Percentiles rank a stretch among this genome's conserved stretches.
These are phyloP conservation scores for Crotalus helleri DNA, from an alignment of 2,113 vertebrate genomes.

Conservation along the genomic window DNA sequence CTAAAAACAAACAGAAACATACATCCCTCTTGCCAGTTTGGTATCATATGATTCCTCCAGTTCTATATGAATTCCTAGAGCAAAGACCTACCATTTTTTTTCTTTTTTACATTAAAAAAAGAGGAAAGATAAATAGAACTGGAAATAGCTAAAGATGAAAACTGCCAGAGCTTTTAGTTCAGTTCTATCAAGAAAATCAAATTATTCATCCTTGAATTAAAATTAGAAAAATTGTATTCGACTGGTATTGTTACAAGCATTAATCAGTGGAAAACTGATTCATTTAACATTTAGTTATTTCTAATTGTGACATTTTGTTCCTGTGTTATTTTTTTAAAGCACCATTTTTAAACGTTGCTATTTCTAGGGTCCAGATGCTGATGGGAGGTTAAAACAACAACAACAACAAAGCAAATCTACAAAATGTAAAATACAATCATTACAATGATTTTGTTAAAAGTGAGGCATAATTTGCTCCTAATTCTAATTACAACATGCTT, in stretches of 20 bases:
- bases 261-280: not conserved
- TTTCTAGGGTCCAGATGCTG: not conserved
- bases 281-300: not conserved
- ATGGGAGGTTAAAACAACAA: not conserved
- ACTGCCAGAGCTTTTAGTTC: not conserved
- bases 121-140: not conserved
- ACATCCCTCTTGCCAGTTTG: not conserved
- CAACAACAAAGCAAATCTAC: not conserved
- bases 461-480: not conserved
- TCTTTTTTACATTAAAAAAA: not conserved
- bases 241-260: not conserved
- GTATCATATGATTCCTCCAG: not conserved
- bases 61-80: not conserved
- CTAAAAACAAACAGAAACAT: not conserved
- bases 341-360: not conserved
- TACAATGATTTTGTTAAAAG: not conserved
- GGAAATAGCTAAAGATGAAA: not conserved
- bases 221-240: not conserved
- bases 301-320: not conserved
- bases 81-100: not conserved
- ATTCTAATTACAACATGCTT: not conserved
- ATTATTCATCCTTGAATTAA: not conserved
- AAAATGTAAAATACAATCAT: not conserved
- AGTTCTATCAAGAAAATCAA: not conserved
- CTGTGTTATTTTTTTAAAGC: not conserved